Base-by-base conservation (phyloP, 2,113 vertebrate genomes). In the Lichenostomus cassidix region DNA sequence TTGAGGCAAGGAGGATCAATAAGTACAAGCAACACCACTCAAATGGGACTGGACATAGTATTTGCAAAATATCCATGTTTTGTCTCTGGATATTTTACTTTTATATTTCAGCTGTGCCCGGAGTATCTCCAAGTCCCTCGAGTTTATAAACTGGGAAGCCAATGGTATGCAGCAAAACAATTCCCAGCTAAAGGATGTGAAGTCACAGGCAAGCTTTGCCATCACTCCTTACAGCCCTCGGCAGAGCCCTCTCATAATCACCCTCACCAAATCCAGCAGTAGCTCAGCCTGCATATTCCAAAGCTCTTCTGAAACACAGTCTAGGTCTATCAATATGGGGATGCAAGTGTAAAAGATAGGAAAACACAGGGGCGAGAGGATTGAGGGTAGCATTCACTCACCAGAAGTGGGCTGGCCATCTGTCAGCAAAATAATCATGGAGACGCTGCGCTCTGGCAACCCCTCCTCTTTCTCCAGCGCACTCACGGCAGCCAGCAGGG, bases 351-450 rank as follows among this genome's bases (percentile, higher is more conserved):
- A n/a, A 63, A 65, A 53, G 33, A 37, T 10, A 28, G 56, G 69
- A 46, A 53, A 37, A 4, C 10, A 11, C 29, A 53, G 22, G 14
- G 25, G 29, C 55, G 31, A 63, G 17, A 63, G 15, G 27, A 5
- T 27, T n/a, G 37, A 31, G 53, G 5, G 3, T 9, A 12, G n/a
- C 18, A 23, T 86, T 69, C n/a, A 70, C 90, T 92, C 93, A 99
- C 99, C 99, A 89, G 81, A 13, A 4, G 98, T 99, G 80, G 99
- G 99, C 79, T 99, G 98, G 59, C 99, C 99, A 6, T 99, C 99
- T 2, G 99, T 99, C 95, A 99, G 98, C 83, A 99, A 95, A 93
- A 99, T 98, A 21, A 99, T 97, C 92, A 99, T 98, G 37, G 99
- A 98, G 11, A 98, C 89, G 2, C 98, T 98, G 18, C 82, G 91